Base-by-base conservation (phyloP, 2,113 vertebrate species). In the Tylochromis polylepis region DNA sequence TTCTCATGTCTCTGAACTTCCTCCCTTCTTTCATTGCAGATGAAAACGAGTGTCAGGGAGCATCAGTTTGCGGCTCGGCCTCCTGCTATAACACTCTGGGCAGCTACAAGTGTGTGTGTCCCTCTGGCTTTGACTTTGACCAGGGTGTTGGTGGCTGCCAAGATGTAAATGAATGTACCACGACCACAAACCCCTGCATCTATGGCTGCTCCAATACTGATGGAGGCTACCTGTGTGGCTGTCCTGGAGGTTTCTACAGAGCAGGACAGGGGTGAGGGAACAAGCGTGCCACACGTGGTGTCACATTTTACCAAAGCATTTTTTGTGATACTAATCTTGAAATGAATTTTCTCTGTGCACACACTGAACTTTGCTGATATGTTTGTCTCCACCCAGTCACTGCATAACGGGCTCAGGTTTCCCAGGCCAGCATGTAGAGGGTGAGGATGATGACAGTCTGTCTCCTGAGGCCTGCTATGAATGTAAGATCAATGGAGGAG, bases 31-130 rank as follows among this genome's bases (percentile, higher is more conserved):
- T 75, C 11, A 16, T 43, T 9, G 27, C 93, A 99, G 98, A 99
- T 24, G 97, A 99, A 89, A 99, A 99, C 0, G 98, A 99, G 94
- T 99, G 98, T 82, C 94, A 96, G 55, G 96, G 92, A 3, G 96
- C 96, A 7, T 81, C 95, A 0, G 82, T 96, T 87, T 99, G 98
- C 0, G 98, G 98, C 82, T 97, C 97, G 0, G 98, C 98, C 81
- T 97, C 98, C 65, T 99, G 98, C 95, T 98, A 97, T 94, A 99
- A 99, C 96, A 99, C 97, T 0, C 95, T 99, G 89, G 98, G 98
- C 11, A 97, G 98, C 94, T 99, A 95, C 96, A 98, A 97, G 94
- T 99, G 98, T 0, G 94, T 98, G n/a, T 99, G 98, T 70, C 98
- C 98, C 0, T 98, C 98, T 0, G 98, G 98, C 78, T 99, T 99